Base-by-base conservation (phyloP, 2,113 vertebrate species). In the Herpetotheres cachinnans region DNA sequence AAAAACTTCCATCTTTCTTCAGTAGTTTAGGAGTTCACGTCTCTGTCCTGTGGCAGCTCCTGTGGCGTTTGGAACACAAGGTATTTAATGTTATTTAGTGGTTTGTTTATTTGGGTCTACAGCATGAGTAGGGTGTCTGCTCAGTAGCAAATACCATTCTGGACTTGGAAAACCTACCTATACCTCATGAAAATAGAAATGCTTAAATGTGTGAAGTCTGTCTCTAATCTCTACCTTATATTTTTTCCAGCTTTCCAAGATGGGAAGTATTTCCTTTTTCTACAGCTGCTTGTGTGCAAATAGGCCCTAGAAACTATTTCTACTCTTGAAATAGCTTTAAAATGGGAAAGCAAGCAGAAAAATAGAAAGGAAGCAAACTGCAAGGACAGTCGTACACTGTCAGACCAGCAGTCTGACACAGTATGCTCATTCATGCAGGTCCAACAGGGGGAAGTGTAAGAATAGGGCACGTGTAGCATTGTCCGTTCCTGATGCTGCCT, bases 21-120 rank as follows among this genome's bases (percentile, higher is more conserved):
- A 4, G 12, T 55, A 44, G 40, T 58, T 82, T 46, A 82, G 52
- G 49, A 63, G 46, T 89, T 71, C 71, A 32, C 6, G 0, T 44
- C 54, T 66, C 74, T 52, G 26, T 62, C 71, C 1, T 0, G 38
- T 76, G 40, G 61, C 84, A 85, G 63, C 88, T 92, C 52, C 80
- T 81, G 80, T 73, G 59, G 54, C 42, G 2, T 59, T 72, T 49
- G 74, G 83, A 97, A 67, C 62, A 24, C 66, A 93, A 98, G 97
- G 96, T 98, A 97, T 92, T 90, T 86, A 10, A 88, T 61, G 34
- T 69, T 85, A 42, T 93, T 84, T 96, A 12, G 44, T 82, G 6
- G 3, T 55, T 76, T 59, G 25, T 84, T 92, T 86, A 24, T 71
- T 77, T 66, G n/a, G 17, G 18, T 76, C 59, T 90, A 7, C 13